phyloP scores from a whole-genome alignment of 2,113 vertebrate species.

The Nyctibius bracteatus region DNA sequence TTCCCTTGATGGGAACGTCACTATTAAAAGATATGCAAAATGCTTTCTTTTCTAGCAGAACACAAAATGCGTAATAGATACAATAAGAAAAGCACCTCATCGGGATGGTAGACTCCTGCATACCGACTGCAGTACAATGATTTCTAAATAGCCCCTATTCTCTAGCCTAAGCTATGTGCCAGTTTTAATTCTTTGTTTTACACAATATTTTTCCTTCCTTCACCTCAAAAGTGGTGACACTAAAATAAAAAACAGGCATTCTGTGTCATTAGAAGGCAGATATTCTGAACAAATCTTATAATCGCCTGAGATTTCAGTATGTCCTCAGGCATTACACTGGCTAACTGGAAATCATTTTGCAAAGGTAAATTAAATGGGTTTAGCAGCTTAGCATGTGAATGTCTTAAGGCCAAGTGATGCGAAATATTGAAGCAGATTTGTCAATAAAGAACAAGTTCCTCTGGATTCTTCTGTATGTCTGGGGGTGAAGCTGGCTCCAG shows the following conservation, averaged over 20 bases:
- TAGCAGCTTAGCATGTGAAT: not conserved
- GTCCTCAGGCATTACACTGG: not conserved
- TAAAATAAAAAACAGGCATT: not conserved
- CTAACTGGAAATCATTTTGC: not conserved
- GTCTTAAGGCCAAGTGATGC: not conserved
- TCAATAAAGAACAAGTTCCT: not conserved
- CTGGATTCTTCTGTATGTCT: not conserved
- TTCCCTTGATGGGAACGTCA: not conserved
- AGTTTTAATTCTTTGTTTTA: not conserved
- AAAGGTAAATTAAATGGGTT: conserved; percentile 25
- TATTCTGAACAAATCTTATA: not conserved
- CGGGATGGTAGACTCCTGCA: not conserved
- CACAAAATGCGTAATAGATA: not conserved
- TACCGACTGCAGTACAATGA: not conserved
- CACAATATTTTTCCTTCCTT: not conserved
- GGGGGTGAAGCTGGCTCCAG: not conserved
- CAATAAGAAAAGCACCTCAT: not conserved
- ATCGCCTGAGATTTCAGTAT: not conserved
- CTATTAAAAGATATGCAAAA: not conserved
- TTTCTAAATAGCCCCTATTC: not conserved
- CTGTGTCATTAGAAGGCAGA: not conserved
- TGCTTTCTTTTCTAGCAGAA: not conserved
- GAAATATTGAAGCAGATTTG: conserved; percentile 14
- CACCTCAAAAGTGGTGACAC: not conserved
- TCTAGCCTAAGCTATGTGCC: not conserved